Conservation (phyloP, 1,140 invertebrate species). For the Cydia pomonella region DNA sequence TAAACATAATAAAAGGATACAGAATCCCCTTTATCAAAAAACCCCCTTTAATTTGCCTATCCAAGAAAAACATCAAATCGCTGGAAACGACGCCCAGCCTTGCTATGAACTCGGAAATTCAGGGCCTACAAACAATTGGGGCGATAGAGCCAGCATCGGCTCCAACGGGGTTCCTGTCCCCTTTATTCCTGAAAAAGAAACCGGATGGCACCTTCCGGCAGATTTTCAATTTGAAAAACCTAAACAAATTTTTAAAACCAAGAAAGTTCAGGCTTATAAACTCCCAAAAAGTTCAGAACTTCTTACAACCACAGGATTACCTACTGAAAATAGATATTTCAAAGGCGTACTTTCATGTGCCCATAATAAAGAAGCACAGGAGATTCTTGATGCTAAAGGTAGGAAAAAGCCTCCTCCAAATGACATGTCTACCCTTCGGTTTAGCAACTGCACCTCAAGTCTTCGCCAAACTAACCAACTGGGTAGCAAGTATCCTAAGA, state of each 20-base stretch:
- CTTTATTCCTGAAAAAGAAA: constrained; percentile 46
- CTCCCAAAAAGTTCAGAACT: constrained; percentile 35
- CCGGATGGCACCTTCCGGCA: constrained; percentile 39
- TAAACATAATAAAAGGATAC: constrained; percentile 35
- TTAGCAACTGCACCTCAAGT: constrained; percentile 43
- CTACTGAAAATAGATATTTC: constrained; percentile 39
- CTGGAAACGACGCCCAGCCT: background rate
- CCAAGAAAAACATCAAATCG: background rate
- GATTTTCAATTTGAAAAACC: constrained; percentile 44
- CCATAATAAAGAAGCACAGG: constrained; percentile 38
- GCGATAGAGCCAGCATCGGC: background rate
- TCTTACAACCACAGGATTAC: constrained; percentile 34
- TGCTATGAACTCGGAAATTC: constrained; percentile 28
- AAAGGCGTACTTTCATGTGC: constrained; percentile 45
- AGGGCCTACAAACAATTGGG: constrained; percentile 4
- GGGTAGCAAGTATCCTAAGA: constrained; percentile 40
- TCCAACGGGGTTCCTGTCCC: constrained; percentile 43
- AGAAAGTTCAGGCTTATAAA: constrained; percentile 42
- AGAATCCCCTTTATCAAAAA: constrained; percentile 33
- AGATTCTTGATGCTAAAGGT: constrained; percentile 40
- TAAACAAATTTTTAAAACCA: constrained; percentile 42
- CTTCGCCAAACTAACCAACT: constrained; percentile 51
- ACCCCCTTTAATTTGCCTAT: background rate
- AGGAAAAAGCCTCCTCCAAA: constrained; percentile 36
- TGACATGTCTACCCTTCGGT: constrained; percentile 52